Conservation (phyloP, 2,797 vertebrate species). For the Chelmon rostratus region DNA sequence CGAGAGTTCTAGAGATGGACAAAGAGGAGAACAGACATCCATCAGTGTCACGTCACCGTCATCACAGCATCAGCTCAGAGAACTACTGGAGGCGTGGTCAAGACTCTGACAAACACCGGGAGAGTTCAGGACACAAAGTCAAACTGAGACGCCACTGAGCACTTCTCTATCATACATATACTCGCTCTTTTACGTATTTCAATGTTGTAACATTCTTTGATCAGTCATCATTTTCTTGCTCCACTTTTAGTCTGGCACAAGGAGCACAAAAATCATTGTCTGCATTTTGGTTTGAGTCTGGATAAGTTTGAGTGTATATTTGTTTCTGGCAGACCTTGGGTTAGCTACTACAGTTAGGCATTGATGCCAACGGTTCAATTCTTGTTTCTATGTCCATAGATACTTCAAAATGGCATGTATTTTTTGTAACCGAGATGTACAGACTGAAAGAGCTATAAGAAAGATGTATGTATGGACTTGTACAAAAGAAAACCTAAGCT, state of each 20-base stretch:
- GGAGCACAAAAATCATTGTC: constrained; percentile 48
- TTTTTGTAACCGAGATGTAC: constrained; percentile 84
- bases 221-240: constrained; percentile 43
- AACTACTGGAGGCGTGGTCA: constrained; percentile 94
- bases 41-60: constrained; percentile 79
- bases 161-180: constrained; percentile 39
- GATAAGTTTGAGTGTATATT: constrained; percentile 60
- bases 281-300: constrained; percentile 61
- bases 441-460: constrained; percentile 69
- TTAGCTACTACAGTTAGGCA: constrained; percentile 55
- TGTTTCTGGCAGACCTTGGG: constrained; percentile 52
- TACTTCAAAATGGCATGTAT: constrained; percentile 76
- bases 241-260: constrained; percentile 50
- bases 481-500: constrained; percentile 73
- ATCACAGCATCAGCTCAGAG: constrained; percentile 90
- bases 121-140: constrained; percentile 91
- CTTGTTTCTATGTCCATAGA: constrained; percentile 70
- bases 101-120: constrained; percentile 87
- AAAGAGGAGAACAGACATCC: constrained; percentile 98
- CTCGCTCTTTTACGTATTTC: constrained; percentile 60
- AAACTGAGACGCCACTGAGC: constrained; percentile 97
- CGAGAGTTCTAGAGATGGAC: constrained; percentile 98
- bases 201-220: constrained; percentile 54
- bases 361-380: constrained; percentile 50
- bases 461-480: constrained; percentile 75